Conservation (phyloP, 1,140 invertebrate species). For the Pachypsylla venusta region DNA sequence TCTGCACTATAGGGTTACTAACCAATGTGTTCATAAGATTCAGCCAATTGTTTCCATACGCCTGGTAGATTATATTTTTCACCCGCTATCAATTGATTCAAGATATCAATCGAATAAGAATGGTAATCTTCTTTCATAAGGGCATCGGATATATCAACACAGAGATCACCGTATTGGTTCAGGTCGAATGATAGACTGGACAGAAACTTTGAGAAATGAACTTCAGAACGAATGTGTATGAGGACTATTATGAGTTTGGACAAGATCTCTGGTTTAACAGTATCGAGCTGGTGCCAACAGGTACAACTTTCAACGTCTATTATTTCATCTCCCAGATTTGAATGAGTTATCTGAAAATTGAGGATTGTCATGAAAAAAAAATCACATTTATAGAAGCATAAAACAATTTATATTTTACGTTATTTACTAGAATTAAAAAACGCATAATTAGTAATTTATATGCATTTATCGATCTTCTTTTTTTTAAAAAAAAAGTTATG, state of each 20-base stretch:
- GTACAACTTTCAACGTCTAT: too few species aligned
- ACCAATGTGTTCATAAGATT: background rate
- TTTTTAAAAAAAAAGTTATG: too few species aligned
- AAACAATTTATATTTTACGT: too few species aligned
- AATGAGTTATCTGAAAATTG: too few species aligned
- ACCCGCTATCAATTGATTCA: background rate
- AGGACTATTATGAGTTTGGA: background rate
- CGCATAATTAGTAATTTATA: too few species aligned
- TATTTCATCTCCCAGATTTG: too few species aligned
- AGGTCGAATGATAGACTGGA: background rate
- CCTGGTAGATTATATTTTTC: background rate
- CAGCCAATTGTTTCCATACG: slow-evolving; percentile 5
- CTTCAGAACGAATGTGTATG: background rate
- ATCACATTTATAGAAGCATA: too few species aligned
- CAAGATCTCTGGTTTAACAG: background rate
- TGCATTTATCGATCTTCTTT: too few species aligned
- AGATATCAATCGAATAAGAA: background rate
- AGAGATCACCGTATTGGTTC: background rate
- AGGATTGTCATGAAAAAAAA: too few species aligned
- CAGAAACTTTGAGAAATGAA: background rate
- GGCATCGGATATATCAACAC: background rate
- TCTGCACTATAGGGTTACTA: too few species aligned
- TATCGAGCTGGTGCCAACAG: too few species aligned
- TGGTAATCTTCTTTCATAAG: background rate
- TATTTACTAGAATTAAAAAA: too few species aligned